These are phyloP conservation scores for Chelonia mydas DNA, from an alignment of 2,797 vertebrate species.

Conservation along the genomic window DNA sequence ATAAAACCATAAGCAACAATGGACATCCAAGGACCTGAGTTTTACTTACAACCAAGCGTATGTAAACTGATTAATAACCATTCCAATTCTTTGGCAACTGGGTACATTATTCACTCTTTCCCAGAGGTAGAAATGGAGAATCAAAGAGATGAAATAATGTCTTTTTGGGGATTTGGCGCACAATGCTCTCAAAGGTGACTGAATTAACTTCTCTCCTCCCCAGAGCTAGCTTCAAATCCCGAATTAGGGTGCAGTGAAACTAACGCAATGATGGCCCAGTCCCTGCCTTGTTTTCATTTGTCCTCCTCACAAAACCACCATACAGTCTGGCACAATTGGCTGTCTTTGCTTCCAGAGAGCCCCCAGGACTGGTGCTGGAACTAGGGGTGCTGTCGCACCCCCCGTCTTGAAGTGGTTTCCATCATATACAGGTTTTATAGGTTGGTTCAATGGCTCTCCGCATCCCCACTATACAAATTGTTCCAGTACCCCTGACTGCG, in stretches of 20 bases:
- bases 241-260: background rate
- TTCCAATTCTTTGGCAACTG: background rate
- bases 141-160: background rate
- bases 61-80: background rate
- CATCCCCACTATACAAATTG: no score
- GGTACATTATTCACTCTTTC: background rate
- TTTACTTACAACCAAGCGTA: background rate
- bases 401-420: no score
- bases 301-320: background rate
- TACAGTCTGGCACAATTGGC: background rate
- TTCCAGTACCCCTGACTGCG: no score
- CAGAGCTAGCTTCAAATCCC: background rate
- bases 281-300: background rate
- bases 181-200: background rate
- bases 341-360: background rate
- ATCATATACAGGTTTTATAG: no score
- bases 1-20: background rate
- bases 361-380: background rate
- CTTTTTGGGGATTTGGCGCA: background rate
- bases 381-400: no score
- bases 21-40: background rate
- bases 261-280: fast-evolving
- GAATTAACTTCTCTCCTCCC: background rate
- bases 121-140: background rate
- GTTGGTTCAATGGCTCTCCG: no score